Evolutionary conservation across 2,888 invertebrate species (phyloP).

Genomic region (Gortyna flavago): DNA sequence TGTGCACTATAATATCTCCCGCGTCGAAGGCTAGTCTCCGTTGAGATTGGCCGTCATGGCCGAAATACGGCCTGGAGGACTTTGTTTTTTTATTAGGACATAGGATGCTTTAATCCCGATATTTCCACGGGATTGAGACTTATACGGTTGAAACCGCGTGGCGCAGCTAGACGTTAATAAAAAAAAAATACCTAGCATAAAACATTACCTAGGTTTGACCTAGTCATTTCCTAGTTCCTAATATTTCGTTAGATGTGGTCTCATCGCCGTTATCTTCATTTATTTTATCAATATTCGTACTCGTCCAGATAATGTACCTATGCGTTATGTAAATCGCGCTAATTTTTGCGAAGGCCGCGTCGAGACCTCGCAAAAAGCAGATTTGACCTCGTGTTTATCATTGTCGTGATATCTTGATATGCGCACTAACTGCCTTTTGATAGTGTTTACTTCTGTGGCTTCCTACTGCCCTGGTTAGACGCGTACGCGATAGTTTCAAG

Average conservation of each 20-base stretch:
- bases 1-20: too few species aligned
- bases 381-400: constrained; percentile 87
- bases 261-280: constrained; percentile 76
- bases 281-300: constrained; percentile 77
- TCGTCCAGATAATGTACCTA: constrained; percentile 72
- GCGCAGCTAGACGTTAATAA: background rate
- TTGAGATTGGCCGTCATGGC: too few species aligned
- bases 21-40: too few species aligned
- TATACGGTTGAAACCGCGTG: background rate
- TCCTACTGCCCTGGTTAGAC: constrained; percentile 73
- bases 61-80: too few species aligned
- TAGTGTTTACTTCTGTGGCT: constrained; percentile 78
- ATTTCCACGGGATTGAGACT: background rate
- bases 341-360: constrained; percentile 86
- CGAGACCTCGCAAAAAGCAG: constrained; percentile 86
- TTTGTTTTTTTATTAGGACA: too few species aligned
- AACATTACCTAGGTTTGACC: constrained; percentile 30
- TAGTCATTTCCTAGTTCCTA: constrained; percentile 74
- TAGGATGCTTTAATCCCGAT: background rate
- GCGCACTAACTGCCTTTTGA: constrained; percentile 81
- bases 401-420: constrained; percentile 84
- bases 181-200: constrained; percentile 19
- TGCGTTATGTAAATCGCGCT: constrained; percentile 86
- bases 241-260: constrained; percentile 75
- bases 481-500: constrained; percentile 52